Evolutionary conservation across 2,888 invertebrate genomes (phyloP), one percentile per base, ranked within the genome.

Genomic region (Eilema caniola): DNA sequence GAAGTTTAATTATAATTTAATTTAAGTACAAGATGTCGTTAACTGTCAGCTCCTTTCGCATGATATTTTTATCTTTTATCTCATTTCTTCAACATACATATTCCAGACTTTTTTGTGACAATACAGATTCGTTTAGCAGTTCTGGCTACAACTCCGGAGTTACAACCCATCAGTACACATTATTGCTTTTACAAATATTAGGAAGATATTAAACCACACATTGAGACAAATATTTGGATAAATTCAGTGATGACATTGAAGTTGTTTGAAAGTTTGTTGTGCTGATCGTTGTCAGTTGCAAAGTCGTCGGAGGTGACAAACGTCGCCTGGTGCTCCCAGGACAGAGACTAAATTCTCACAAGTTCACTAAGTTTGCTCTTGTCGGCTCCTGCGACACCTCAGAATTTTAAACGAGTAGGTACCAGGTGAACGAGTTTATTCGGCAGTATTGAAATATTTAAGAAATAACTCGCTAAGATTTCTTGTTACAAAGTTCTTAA

Each of bases 351-450:
- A 83, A 85, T 83, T 87, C 83, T 76, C 81, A 82, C 83, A 89
- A 90, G 85, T 90, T 89, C 72, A 76, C 77, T 84, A 88, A 90
- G 88, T 89, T 88, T 85, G 81, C 86, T 83, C 80, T 81, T 84
- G 89, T 86, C 87, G 84, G 85, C 81, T 85, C 84, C 83, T 79
- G 83, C 86, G 86, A 88, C 88, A 90, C 87, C 88, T 90, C 86
- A 87, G 92, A 92, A 93, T 93, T 91, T 93, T 92, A 92, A 93
- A 86, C 88, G 92, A 91, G 86, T n/a, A n/a, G n/a, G n/a, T 84
- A 83, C 87, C 91, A 91, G 90, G 88, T 89, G 91, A 91, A 91
- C 85, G 85, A 88, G 87, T 88, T 90, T 89, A 89, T 88, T 85
- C 81, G 79, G 85, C 88, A 87, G 87, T 86, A 88, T 87, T 89